Percentiles rank a stretch among this genome's conserved stretches.
phyloP scores from a whole-genome alignment of 2,888 invertebrate species.

The Arctia plantaginis region DNA sequence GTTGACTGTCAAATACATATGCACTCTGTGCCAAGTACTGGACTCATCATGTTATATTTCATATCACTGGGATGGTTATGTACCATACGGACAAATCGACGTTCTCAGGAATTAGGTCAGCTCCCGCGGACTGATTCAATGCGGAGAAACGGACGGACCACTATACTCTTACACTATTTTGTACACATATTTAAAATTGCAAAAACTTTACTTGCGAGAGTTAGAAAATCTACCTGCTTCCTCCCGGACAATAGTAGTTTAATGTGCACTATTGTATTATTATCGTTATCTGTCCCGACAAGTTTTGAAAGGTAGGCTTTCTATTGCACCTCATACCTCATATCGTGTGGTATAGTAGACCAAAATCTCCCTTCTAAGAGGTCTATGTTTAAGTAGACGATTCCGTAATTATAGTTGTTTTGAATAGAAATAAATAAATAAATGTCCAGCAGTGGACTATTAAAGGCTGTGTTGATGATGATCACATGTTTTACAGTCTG shows the following conservation, averaged over 20 bases:
- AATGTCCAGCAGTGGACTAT: too few relatives aligned
- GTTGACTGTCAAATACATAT: slow-evolving; percentile 50
- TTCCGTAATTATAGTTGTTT: too few relatives aligned
- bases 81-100: slow-evolving; percentile 28
- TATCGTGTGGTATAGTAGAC: too few relatives aligned
- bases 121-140: slow-evolving; percentile 69
- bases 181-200: slow-evolving; percentile 17
- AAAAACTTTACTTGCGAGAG: slow-evolving; percentile 72
- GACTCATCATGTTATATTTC: slow-evolving; percentile 63
- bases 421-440: too few relatives aligned
- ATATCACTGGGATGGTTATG: slow-evolving; percentile 56
- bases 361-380: too few relatives aligned
- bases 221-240: slow-evolving; percentile 68
- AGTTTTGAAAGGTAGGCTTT: neutral
- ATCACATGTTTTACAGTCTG: neutral
- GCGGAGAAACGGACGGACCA: slow-evolving; percentile 64
- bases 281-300: slow-evolving; percentile 25
- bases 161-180: slow-evolving; percentile 16
- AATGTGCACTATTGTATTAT: slow-evolving; percentile 46
- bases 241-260: slow-evolving; percentile 50
- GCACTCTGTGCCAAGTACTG: slow-evolving; percentile 68
- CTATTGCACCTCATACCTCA: neutral
- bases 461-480: too few relatives aligned
- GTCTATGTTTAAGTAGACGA: too few relatives aligned
- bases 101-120: slow-evolving; percentile 66